Evolutionary conservation across 2,797 vertebrate species (phyloP), one percentile per base, ranked within the genome.

Genomic region (Bucorvus abyssinicus): DNA sequence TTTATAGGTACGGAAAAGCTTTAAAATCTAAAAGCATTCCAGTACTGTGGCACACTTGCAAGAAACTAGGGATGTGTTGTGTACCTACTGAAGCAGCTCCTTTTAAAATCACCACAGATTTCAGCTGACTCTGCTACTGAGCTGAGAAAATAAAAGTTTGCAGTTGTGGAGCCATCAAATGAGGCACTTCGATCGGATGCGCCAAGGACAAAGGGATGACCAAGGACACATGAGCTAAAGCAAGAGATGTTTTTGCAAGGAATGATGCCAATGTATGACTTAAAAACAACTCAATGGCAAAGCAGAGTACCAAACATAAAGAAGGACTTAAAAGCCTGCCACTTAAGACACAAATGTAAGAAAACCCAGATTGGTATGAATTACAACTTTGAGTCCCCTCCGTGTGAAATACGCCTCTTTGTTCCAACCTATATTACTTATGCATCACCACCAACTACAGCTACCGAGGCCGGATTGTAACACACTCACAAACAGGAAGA

Each of bases 111-210:
- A 82, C 67, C 47, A 49, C 29, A 76, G 52, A 81, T 94, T 97
- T 91, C 86, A 87, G 93, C 86, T 96, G 94, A 95, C 91, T 88
- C 81, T 74, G 89, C 84, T 86, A 27, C 38, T 40, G 71, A 90
- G 30, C 80, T 65, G 34, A 77, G 74, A 92, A 95, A 96, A 91
- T 16, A 94, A 40, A 87, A 95, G 86, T 94, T 88, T 83, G 92
- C 93, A 90, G 84, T 81, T 95, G 89, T 30, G 63, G 38, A 96
- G 81, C 42, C 86, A 90, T 55, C 63, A 89, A 91, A 92, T 5
- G 87, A 96, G 38, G 61, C 80, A 52, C 59, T 84, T 95, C 79
- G 81, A 96, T 93, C 49, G 12, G 34, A 75, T 56, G 65, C 77
- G 67, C 24, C 93, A 95, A 96, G 80, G 88, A 23, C 87, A 44